phyloP scores from a whole-genome alignment of 1,140 invertebrate species.

The Sycophila sp. region DNA sequence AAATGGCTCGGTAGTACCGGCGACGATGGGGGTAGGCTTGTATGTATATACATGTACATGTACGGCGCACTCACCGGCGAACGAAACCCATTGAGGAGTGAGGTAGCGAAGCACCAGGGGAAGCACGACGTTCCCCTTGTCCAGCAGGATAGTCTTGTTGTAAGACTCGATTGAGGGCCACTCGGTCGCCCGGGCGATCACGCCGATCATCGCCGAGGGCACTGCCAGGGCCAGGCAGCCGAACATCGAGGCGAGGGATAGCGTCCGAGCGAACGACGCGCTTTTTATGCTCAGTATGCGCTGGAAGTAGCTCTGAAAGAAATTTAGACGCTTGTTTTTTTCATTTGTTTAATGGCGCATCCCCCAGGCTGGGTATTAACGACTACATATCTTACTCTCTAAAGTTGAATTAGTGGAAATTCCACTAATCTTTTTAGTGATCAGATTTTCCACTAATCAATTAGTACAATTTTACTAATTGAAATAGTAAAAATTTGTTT shows the following conservation, averaged over 20 bases:
- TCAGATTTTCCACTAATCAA: too few species aligned
- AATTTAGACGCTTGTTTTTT: background rate
- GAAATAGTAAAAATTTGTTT: too few species aligned
- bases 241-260: constrained; percentile 80
- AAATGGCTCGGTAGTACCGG: too few species aligned
- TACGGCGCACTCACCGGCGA: constrained; percentile 51
- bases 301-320: constrained; percentile 82
- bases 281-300: constrained; percentile 81
- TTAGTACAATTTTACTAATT: too few species aligned
- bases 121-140: constrained; percentile 73
- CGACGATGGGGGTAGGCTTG: too few species aligned
- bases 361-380: too few species aligned
- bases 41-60: background rate
- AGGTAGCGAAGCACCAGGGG: constrained; percentile 81
- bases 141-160: constrained; percentile 60
- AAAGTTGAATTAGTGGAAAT: too few species aligned
- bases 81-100: constrained; percentile 70
- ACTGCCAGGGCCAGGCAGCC: constrained; percentile 80
- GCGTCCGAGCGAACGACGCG: constrained; percentile 73
- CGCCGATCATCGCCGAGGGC: constrained; percentile 79
- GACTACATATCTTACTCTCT: too few species aligned
- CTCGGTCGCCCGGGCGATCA: constrained; percentile 75
- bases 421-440: too few species aligned
- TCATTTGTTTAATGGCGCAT: too few species aligned
- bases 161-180: constrained; percentile 69